phyloP scores from a whole-genome alignment of 37 sponge, comb jelly and placozoan genomes.

The Diacarnus erythraeanus region DNA sequence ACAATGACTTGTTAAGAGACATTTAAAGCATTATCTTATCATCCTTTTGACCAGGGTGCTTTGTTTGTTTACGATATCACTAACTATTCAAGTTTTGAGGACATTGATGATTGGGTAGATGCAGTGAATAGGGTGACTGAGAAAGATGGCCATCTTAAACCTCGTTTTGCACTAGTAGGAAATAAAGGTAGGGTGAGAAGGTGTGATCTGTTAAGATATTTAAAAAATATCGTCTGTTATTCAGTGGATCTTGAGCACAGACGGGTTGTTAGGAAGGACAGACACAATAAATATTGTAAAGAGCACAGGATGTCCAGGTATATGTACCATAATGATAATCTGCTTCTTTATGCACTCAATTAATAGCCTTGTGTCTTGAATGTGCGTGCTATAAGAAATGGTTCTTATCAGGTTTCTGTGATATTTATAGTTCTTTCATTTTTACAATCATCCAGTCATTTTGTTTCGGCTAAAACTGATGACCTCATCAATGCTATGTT shows the following conservation, averaged over 20 bases:
- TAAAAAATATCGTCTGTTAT: not conserved
- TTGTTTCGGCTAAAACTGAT: conserved; percentile 90
- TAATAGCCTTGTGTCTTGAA: no score
- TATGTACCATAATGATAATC: not conserved
- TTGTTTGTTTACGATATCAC: conserved; percentile 96
- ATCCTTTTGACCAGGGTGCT: no score
- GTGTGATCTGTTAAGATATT: not conserved
- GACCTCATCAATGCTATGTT: conserved; percentile 86
- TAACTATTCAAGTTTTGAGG: conserved; percentile 92
- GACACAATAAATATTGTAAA: conserved; percentile 81
- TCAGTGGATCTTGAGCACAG: conserved; percentile 89
- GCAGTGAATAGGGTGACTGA: conserved; percentile 54
- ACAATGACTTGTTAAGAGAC: no score
- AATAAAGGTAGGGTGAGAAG: conserved; percentile 77
- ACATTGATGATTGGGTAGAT: conserved; percentile 91
- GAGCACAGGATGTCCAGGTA: conserved; percentile 76
- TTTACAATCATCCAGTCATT: conserved; percentile 54
- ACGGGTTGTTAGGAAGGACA: conserved; percentile 84
- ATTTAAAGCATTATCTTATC: no score
- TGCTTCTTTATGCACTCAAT: not conserved
- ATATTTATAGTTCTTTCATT: not conserved
- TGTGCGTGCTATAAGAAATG: no score
- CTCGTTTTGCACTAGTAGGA: conserved; percentile 84
- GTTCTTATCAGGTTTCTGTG: not conserved
- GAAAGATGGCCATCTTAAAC: conserved; percentile 33